Evolutionary conservation across 2,113 vertebrate genomes (phyloP).

Genomic region (Tor tambroides): DNA sequence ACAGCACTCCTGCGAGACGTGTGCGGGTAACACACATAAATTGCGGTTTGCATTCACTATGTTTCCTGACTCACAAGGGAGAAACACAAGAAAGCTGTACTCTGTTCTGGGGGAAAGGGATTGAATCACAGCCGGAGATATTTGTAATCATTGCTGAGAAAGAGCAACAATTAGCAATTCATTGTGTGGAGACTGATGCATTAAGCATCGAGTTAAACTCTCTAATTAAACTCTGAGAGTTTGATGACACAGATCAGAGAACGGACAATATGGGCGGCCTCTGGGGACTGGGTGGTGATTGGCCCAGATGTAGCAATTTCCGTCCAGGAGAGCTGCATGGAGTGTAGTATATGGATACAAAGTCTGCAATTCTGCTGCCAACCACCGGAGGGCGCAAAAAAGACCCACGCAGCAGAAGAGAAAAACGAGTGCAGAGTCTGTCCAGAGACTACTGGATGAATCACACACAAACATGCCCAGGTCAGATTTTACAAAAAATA

Average conservation of each 20-base stretch:
- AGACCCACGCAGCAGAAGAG: slow-evolving; percentile 5
- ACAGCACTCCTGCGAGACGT: slow-evolving; percentile 60
- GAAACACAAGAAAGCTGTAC: neutral
- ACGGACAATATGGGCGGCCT: slow-evolving; percentile 39
- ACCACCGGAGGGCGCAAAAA: slow-evolving; percentile 67
- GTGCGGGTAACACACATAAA: slow-evolving; percentile 19
- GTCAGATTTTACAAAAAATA: neutral
- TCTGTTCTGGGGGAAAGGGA: neutral
- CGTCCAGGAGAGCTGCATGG: slow-evolving; percentile 54
- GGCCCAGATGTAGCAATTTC: slow-evolving; percentile 58
- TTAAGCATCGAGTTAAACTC: slow-evolving; percentile 25
- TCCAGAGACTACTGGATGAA: neutral
- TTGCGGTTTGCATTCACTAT: neutral
- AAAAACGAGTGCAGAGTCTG: neutral
- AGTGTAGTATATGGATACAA: slow-evolving; percentile 41
- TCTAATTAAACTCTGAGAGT: slow-evolving; percentile 55
- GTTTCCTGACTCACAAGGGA: slow-evolving; percentile 4
- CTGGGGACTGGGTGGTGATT: slow-evolving; percentile 54
- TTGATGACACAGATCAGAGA: slow-evolving; percentile 48
- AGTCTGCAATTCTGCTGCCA: slow-evolving; percentile 55
- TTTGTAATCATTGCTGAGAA: slow-evolving; percentile 40
- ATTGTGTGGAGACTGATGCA: slow-evolving; percentile 19
- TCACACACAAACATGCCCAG: slow-evolving; percentile 3
- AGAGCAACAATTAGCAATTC: slow-evolving; percentile 33
- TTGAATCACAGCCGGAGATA: slow-evolving; percentile 8